phyloP scores from a whole-genome alignment of 2,797 vertebrate species.

The Aphelocoma californica region DNA sequence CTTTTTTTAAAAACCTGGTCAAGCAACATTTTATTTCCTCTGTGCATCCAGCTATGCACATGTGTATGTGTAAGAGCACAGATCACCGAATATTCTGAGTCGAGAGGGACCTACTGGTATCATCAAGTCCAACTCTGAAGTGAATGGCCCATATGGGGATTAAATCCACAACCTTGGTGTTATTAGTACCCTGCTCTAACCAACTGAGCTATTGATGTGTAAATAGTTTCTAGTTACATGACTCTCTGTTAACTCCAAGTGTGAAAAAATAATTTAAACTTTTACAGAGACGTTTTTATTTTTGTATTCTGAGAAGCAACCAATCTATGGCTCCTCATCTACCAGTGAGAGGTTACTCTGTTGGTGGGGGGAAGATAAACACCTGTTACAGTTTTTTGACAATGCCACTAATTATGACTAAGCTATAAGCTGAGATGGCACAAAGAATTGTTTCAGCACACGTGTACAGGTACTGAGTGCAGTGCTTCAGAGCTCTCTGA shows the following conservation, averaged over 20 bases:
- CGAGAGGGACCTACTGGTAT: not conserved
- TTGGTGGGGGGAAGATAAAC: not conserved
- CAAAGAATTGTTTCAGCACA: not conserved
- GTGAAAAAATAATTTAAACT: not conserved
- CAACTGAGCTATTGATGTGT: not conserved
- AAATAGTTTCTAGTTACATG: not conserved
- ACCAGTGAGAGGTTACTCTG: not conserved
- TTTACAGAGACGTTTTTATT: not conserved
- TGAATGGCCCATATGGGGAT: no score
- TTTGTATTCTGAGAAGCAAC: not conserved
- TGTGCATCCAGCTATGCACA: not conserved
- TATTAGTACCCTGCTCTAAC: not conserved
- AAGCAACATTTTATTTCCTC: not conserved
- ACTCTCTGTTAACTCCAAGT: not conserved
- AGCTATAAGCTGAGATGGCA: not conserved
- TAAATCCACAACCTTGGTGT: not conserved
- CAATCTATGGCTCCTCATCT: not conserved
- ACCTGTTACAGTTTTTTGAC: not conserved
- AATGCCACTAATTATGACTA: not conserved
- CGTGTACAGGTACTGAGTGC: fast-evolving
- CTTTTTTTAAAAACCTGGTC: not conserved
- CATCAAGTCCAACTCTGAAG: not conserved
- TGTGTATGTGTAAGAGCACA: not conserved
- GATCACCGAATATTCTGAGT: not conserved
- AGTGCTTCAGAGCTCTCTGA: not conserved